Evolutionary conservation across 2,797 vertebrate genomes (phyloP).

Genomic region (Microhierax caerulescens): DNA sequence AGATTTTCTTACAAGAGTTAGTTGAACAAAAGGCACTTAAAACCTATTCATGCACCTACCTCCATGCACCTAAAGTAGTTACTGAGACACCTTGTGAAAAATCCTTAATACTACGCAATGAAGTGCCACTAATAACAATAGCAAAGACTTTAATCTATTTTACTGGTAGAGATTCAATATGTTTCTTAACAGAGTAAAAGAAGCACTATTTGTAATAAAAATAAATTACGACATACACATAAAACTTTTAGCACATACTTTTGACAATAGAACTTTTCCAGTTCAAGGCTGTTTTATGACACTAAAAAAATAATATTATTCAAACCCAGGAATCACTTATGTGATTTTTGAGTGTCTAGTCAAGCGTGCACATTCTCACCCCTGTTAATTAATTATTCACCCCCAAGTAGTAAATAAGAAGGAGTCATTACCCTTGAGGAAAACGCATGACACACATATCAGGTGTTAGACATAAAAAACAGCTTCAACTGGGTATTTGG

Average conservation of each 20-base stretch:
- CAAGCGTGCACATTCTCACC: constrained; percentile 1
- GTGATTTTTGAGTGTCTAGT: not conserved
- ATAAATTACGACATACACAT: not conserved
- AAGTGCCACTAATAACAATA: not conserved
- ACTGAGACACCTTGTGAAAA: not conserved
- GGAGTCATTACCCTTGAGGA: constrained; percentile 11
- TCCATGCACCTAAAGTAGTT: not conserved
- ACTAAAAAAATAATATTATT: not conserved
- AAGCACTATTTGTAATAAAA: constrained; percentile 2
- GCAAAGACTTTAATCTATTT: not conserved
- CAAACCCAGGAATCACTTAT: not conserved
- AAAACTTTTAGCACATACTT: constrained; percentile 31
- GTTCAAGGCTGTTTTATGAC: constrained; percentile 8
- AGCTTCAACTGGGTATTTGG: not conserved
- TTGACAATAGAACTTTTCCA: not conserved
- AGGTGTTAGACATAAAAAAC: constrained; percentile 32
- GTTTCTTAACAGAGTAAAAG: not conserved
- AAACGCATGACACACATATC: not conserved
- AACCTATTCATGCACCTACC: not conserved
- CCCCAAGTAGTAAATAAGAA: constrained; percentile 37
- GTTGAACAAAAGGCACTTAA: not conserved
- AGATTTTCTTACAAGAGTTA: not conserved
- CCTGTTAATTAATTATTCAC: constrained; percentile 45
- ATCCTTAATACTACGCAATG: not conserved
- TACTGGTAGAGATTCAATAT: not conserved